Base-by-base conservation (phyloP, 1,140 invertebrate species). In the Conus betulinus region DNA sequence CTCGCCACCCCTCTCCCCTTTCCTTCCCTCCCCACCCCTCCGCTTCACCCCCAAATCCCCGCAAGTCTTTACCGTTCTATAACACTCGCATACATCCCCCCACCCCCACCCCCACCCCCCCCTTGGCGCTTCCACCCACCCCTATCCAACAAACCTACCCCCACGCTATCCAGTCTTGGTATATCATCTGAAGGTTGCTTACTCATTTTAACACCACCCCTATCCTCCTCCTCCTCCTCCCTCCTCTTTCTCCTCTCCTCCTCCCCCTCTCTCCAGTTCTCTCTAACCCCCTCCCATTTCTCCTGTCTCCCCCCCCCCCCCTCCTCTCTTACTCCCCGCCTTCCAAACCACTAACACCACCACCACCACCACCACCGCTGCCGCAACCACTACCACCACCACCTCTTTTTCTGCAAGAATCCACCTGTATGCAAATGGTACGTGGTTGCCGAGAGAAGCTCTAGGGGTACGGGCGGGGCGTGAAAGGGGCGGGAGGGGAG, bases 361-460 rank as follows among this genome's bases (percentile, higher is more conserved):
- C 60, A 63, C 10, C 10, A 63, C 67, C 67, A 71, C 67, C 15
- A 63, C 15, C 15, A 23, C 23, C 67, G 11, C 67, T 7, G 17
- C 67, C 67, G 6, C 67, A 20, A 20, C 67, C 20, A 11, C 67
- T 20, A 6, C 23, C 67, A 17, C 15, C 23, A n/a, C 67, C 67
- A 11, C 20, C 67, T 23, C 8, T 10, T 20, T 71, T 71, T 23
- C 67, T n/a, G 11, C 20, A 6, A 0, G 23, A 23, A 71, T 71
- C 23, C 67, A 71, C 67, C 67, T 71, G 67, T 71, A 71, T 71
- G 67, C 67, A 71, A 71, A 71, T 71, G 67, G 67, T 71, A 71
- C 13, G 67, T 23, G 67, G 67, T 71, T 71, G 67, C 67, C 67
- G 13, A 71, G 67, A 71, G 67, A 63, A 63, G 17, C 13, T 71